Base-by-base conservation (phyloP, 2,797 vertebrate genomes). In the Rhynchotus rufescens region DNA sequence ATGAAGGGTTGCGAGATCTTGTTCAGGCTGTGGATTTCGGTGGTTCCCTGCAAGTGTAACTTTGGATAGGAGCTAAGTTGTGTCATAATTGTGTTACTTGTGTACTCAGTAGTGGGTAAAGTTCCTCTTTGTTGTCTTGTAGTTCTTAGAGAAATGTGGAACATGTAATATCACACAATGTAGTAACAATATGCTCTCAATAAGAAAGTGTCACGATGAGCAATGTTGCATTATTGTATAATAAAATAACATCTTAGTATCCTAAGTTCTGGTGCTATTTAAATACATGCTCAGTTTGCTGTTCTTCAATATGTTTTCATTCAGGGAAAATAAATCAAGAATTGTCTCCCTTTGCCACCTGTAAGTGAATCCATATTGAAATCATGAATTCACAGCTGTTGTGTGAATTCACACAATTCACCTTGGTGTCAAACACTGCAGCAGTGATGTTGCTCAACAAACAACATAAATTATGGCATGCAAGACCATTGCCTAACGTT, bases 401-500 rank as follows among this genome's bases (percentile, higher is more conserved):
- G 12, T 4, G 13, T 68, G 38, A 80, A 76, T 87, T 90, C 51
- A 26, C 49, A 77, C 59, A 83, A 80, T 79, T 92, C 74, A 67
- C 28, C 45, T 77, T 86, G 83, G 34, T 66, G 65, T 92, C 75
- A 86, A 86, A 86, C 93, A 25, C 81, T 86, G 51, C 90, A 74
- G 79, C 62, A 73, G 21, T 80, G 80, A 75, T 85, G 60, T 95
- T 96, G 77, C 93, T 92, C 82, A 94, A 92, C 80, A 88, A 61
- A 92, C 92, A 78, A 82, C 90, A n/a, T 57, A 92, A 91, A 93
- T 94, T 91, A 92, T 92, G 95, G 82, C 71, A 75, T 90, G 92
- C 88, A 93, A 89, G 51, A 82, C 72, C 89, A 92, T 97, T 97
- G 95, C 95, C 66, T 90, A 97, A 96, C 2, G 6, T 96, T 96